Percentiles rank a stretch among this genome's conserved stretches.
Conservation (phyloP, 2,113 vertebrate genomes). For the Steatornis caripensis region DNA sequence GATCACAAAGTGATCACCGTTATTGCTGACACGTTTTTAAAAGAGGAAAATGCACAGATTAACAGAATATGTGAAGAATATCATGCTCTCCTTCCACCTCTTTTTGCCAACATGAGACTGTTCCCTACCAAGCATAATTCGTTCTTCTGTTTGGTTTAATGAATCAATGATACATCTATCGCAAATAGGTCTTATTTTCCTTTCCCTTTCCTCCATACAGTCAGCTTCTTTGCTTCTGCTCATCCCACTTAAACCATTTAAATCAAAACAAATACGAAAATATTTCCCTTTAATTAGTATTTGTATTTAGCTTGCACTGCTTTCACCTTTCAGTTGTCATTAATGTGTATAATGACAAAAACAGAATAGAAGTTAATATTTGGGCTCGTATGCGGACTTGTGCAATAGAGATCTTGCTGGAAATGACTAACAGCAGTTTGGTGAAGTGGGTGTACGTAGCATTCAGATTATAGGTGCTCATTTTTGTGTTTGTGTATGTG, state of each 20-base stretch:
- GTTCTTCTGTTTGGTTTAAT: neutral
- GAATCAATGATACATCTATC: neutral
- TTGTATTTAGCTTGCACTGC: neutral
- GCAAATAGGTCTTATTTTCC: neutral
- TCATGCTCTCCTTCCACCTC: neutral
- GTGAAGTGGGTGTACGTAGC: neutral
- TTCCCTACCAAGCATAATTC: neutral
- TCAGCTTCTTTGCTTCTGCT: neutral
- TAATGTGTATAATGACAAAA: neutral
- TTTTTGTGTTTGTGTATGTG: neutral
- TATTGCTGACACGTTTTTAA: neutral
- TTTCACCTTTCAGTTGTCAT: constrained; percentile 18
- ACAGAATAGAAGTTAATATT: neutral
- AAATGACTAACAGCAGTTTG: constrained; percentile 26
- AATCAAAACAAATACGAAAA: constrained; percentile 18
- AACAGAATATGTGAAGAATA: neutral
- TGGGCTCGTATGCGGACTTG: neutral
- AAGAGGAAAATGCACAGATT: neutral
- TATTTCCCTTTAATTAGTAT: constrained; percentile 13
- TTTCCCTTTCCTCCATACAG: neutral
- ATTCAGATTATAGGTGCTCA: neutral
- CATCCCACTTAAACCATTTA: neutral
- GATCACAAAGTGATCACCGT: neutral
- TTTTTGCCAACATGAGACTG: neutral
- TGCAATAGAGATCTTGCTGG: neutral